These are phyloP conservation scores for Spermophilus dauricus DNA, from an alignment of 2,113 vertebrate genomes.

Conservation along the genomic window DNA sequence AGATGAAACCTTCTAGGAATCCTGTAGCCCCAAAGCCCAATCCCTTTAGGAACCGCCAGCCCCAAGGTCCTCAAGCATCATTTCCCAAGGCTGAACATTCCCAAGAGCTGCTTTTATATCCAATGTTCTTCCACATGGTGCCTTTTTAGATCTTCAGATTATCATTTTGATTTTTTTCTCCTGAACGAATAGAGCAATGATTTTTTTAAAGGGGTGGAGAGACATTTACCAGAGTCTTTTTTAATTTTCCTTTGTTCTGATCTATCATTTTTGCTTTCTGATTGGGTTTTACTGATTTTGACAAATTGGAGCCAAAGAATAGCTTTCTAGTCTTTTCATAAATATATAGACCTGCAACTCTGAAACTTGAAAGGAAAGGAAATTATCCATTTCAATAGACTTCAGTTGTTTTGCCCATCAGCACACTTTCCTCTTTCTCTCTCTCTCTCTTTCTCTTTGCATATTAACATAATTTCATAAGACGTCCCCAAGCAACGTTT, in stretches of 20 bases:
- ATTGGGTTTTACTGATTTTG: slow-evolving; percentile 41
- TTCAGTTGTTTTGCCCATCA: slow-evolving; percentile 50
- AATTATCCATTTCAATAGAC: slow-evolving; percentile 56
- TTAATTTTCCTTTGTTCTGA: slow-evolving; percentile 43
- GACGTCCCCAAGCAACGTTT: slow-evolving; percentile 36
- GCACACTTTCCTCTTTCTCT: slow-evolving; percentile 14
- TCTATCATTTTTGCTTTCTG: slow-evolving; percentile 56
- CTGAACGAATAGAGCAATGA: neutral
- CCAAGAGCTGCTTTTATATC: neutral
- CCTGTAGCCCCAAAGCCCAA: neutral
- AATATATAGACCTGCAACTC: slow-evolving; percentile 37
- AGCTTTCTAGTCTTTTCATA: slow-evolving; percentile 39
- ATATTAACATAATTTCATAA: slow-evolving; percentile 71
- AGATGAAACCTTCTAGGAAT: neutral
- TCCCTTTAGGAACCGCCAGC: neutral
- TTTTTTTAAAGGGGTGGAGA: neutral
- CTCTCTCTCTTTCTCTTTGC: neutral
- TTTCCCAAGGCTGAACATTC: neutral
- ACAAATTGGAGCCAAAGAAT: slow-evolving; percentile 48
- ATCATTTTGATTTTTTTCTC: slow-evolving; percentile 8
- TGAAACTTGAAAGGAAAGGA: slow-evolving; percentile 57
- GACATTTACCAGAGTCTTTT: slow-evolving; percentile 63
- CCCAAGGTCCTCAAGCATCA: neutral
- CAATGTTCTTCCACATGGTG: neutral
- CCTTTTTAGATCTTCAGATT: neutral